A percentile compares a stretch with the other conserved stretches of the same genome.
Conservation (phyloP, 2,113 vertebrate species). For the Hemiscyllium ocellatum region DNA sequence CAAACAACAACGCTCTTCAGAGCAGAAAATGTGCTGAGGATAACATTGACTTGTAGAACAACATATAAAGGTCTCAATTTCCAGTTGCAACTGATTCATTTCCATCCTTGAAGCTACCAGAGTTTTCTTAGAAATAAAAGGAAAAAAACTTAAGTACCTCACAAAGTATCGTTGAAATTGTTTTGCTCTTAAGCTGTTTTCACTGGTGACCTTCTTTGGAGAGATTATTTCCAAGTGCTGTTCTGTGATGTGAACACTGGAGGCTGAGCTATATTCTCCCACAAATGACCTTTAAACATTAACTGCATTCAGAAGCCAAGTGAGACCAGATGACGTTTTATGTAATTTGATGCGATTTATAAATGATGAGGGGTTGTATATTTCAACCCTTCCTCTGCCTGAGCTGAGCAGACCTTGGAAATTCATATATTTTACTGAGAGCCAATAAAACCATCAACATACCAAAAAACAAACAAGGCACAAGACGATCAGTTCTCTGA, state of each 20-base stretch:
- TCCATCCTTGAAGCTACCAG: not conserved
- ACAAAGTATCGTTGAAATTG: not conserved
- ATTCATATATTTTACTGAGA: not conserved
- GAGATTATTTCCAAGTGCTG: not conserved
- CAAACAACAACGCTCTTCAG: not conserved
- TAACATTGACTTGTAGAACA: too few relatives aligned
- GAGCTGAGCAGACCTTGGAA: not conserved
- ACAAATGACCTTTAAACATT: not conserved
- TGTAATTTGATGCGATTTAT: constrained; percentile 6
- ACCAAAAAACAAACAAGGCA: not conserved
- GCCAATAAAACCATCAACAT: not conserved
- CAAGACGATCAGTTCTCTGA: not conserved
- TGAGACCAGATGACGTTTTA: not conserved
- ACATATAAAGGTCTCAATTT: too few relatives aligned
- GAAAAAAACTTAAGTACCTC: not conserved
- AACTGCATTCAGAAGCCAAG: not conserved
- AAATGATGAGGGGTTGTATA: not conserved
- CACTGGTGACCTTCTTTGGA: not conserved
- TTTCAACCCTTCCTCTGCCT: not conserved
- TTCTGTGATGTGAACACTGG: not conserved
- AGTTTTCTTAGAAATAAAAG: not conserved
- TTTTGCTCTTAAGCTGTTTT: not conserved
- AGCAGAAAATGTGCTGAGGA: not conserved
- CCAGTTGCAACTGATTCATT: not conserved
- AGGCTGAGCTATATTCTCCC: not conserved